phyloP scores from a whole-genome alignment of 2,888 invertebrate genomes.

The Epinotia bilunana region DNA sequence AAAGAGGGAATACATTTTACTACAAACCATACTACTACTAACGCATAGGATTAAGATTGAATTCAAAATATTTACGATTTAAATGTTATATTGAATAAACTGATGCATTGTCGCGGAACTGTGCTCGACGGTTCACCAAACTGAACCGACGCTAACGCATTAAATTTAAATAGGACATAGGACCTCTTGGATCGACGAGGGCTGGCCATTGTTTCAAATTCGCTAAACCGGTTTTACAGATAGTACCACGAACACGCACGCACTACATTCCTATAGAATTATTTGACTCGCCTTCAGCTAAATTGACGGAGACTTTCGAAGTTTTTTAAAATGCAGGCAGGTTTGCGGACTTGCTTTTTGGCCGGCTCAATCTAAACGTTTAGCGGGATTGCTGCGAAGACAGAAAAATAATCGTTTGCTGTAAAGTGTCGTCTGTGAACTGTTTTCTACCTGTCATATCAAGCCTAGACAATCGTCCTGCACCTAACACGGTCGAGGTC shows the following conservation, averaged over 20 bases:
- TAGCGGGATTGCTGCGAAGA: neutral
- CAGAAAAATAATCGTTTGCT: too few species aligned
- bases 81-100: slow-evolving; percentile 18
- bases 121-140: slow-evolving; percentile 44
- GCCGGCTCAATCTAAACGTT: neutral
- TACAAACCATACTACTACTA: slow-evolving; percentile 3
- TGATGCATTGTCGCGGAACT: slow-evolving; percentile 62
- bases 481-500: neutral
- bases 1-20: neutral
- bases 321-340: slow-evolving; percentile 12
- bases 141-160: neutral
- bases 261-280: slow-evolving; percentile 41
- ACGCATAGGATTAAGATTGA: neutral
- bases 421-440: too few species aligned
- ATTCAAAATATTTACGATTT: slow-evolving; percentile 5
- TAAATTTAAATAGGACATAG: slow-evolving; percentile 6
- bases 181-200: slow-evolving; percentile 14
- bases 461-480: neutral
- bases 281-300: slow-evolving; percentile 34
- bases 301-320: slow-evolving; percentile 29
- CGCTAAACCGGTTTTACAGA: slow-evolving; percentile 75
- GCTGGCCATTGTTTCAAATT: slow-evolving; percentile 77
- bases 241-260: slow-evolving; percentile 48
- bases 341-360: slow-evolving; percentile 4
- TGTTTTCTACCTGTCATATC: too few species aligned